Conservation (phyloP, 2,888 invertebrate species). For the Nemotelus pantherinus region DNA sequence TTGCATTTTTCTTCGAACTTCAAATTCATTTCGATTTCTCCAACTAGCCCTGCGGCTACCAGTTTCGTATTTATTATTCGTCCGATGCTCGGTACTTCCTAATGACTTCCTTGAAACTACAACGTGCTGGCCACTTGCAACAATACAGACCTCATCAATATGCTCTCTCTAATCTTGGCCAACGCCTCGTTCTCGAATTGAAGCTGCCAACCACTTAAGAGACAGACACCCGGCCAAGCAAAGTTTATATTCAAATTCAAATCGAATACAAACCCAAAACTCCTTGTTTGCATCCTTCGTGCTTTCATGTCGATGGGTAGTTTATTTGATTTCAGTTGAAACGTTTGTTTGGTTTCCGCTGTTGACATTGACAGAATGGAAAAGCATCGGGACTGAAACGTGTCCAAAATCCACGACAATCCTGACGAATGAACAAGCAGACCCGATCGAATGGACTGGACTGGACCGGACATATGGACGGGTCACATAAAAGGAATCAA, state of each 20-base stretch:
- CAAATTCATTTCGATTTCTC: no score
- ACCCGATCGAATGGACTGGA: neutral
- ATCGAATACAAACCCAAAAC: slow-evolving; percentile 3
- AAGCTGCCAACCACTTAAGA: neutral
- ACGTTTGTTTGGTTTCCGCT: slow-evolving; percentile 28
- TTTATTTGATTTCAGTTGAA: slow-evolving; percentile 30
- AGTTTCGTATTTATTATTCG: no score
- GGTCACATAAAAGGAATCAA: slow-evolving; percentile 39
- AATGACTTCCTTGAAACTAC: no score
- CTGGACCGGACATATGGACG: neutral
- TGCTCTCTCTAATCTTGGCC: no score
- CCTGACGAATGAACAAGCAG: neutral
- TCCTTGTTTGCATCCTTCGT: neutral
- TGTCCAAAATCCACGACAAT: slow-evolving; percentile 23
- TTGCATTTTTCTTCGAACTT: no score
- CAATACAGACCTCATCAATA: no score
- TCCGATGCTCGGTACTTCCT: no score
- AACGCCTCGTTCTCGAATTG: no score
- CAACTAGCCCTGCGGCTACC: no score
- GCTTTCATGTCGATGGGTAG: neutral
- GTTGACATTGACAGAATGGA: slow-evolving; percentile 10
- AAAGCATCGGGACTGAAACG: slow-evolving; percentile 5
- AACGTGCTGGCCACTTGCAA: no score
- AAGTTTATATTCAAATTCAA: slow-evolving; percentile 25
- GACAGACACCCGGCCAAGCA: no score